These are phyloP conservation scores for Pithecia hirsuta DNA, from an alignment of 2,797 vertebrate species.

Conservation along the genomic window DNA sequence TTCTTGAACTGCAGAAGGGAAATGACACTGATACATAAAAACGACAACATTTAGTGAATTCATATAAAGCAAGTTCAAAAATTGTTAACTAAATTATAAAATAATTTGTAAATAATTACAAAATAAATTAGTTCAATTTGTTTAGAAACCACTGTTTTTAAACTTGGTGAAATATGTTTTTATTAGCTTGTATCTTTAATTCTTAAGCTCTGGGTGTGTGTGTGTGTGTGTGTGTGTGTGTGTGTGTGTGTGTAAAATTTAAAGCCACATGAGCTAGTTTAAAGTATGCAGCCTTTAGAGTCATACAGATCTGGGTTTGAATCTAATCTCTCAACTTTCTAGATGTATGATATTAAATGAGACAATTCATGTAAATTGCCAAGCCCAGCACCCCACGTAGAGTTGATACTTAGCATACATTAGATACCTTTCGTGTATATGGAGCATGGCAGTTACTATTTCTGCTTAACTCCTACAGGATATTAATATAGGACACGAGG, in stretches of 20 bases:
- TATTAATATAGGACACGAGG: background rate
- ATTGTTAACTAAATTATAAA: background rate
- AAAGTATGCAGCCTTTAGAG: background rate
- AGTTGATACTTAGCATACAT: background rate
- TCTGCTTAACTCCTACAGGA: background rate
- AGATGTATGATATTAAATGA: conserved; percentile 8
- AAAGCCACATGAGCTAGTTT: background rate
- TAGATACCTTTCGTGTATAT: background rate
- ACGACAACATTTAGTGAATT: conserved; percentile 10
- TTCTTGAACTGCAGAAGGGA: conserved; percentile 21
- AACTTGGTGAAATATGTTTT: background rate
- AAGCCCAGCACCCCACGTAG: background rate
- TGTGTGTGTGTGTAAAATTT: background rate
- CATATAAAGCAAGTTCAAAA: background rate
- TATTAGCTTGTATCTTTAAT: conserved; percentile 28
- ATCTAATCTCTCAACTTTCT: conserved; percentile 16
- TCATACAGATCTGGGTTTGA: background rate
- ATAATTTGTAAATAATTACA: background rate
- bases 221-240: background rate
- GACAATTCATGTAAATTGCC: background rate
- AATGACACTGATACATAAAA: background rate
- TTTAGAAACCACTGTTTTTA: conserved; percentile 26
- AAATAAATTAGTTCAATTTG: background rate
- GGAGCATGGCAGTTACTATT: background rate
- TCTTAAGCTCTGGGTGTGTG: background rate